Evolutionary conservation across 2,888 invertebrate genomes (phyloP), one percentile per base, ranked within the genome.

Genomic region (Polymixis lichenea): DNA sequence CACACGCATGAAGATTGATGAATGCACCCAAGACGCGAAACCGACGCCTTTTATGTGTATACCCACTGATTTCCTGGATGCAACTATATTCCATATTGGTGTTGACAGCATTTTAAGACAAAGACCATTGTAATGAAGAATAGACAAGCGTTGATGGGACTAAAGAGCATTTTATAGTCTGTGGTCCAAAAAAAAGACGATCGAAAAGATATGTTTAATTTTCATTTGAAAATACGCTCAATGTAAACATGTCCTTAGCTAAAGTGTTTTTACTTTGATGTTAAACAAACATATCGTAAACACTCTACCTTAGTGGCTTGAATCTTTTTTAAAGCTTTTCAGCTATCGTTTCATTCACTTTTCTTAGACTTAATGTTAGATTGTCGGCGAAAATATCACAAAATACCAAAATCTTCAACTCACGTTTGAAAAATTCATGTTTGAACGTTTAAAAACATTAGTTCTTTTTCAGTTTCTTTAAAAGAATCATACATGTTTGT

Each of bases 41-140:
- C 75, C 51, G 64, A 80, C 87, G 85, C 86, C 88, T 83, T 86
- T 88, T 88, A 86, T 84, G 83, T 87, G 88, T 88, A 85, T 77
- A 78, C 66, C 43, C 55, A 15, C 75, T 13, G 71, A 46, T 80
- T 81, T 85, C 75, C 77, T 87, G 64, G 72, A 78, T 58, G 60
- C 38, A 56, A 78, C 61, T 72, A n/a, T 72, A 55, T 64, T 78
- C 77, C 75, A 75, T 74, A 64, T 74, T 77, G 60, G 74, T 32
- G 3, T 2, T 32, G 65, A 58, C 19, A 53, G 46, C 19, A 73
- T 74, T 74, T 61, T 77, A 75, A 72, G 69, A 11, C 75, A 75
- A 25, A 77, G 78, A 84, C 6, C 62, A 66, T 28, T 0, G 3
- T 46, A 4, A 19, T 32, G 32, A 13, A 71, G 70, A 68, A 71